Base-by-base conservation (phyloP, 2,888 invertebrate genomes). In the Leptarthrus brevirostris region DNA sequence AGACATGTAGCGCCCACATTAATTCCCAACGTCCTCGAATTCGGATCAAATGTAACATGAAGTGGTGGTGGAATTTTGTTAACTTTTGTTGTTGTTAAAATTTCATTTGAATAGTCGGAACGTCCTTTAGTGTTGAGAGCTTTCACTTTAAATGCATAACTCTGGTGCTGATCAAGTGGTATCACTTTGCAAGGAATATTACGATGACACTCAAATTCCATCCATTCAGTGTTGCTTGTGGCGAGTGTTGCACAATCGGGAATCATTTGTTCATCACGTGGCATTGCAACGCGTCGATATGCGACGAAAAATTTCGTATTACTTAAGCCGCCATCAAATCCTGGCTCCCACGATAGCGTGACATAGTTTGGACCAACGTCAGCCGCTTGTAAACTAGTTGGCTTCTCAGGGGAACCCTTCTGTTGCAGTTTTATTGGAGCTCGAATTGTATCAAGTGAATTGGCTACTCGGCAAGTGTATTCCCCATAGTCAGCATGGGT, bases 151-250 rank as follows among this genome's bases (percentile, higher is more conserved):
- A 96, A 94, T 0, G 91, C 88, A 82, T 95, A 96, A 24, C 90
- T 90, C 81, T 93, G 94, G 83, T 96, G 93, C 80, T 96, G 95
- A 71, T 95, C 94, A 69, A 96, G 87, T 73, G 91, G 88, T 1
- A 92, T 92, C 1, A 96, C 92, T 81, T 95, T 95, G 86, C 96
- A 96, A 0, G 96, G 96, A 81, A 95, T 94, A 77, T 90, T 90
- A 36, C 91, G 89, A 73, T 93, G 92, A 81, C 96, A 96, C 83
- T 95, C 95, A 74, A 92, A 90, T 83, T 95, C 95, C 80, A 90
- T 88, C 93, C 93, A 94, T 78, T 92, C 92, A 0, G 87, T 86
- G 77, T 86, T 86, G 76, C 89, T 89, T 22, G 87, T 87, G 10
- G 88, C 86, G 36, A 89, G 86, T 6, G 86, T 86, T 2, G 88